These are phyloP conservation scores for Biston betularia DNA, from an alignment of 2,888 invertebrate species.

Conservation along the genomic window DNA sequence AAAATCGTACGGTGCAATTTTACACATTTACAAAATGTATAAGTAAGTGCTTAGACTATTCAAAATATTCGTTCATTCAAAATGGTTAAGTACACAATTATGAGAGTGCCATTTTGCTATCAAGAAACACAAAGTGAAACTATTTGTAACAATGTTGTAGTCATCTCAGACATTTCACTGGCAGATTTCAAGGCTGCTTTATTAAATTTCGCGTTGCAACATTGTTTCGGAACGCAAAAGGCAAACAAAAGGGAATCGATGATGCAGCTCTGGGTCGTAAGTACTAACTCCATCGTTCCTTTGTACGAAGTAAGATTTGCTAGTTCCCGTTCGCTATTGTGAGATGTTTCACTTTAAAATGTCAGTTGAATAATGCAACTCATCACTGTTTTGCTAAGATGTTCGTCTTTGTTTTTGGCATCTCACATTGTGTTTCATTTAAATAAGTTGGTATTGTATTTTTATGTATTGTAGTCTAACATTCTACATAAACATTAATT, in stretches of 20 bases:
- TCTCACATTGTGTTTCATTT: too few species aligned
- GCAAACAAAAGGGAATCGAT: conserved; percentile 50
- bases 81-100: neutral
- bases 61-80: too few species aligned
- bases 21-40: too few species aligned
- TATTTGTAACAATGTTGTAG: conserved; percentile 23
- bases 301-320: conserved; percentile 46
- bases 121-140: conserved; percentile 20
- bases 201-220: conserved; percentile 26
- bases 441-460: too few species aligned
- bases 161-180: conserved; percentile 26
- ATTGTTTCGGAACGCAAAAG: conserved; percentile 29
- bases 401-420: too few species aligned
- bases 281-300: conserved; percentile 48
- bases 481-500: too few species aligned
- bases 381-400: neutral
- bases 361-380: conserved; percentile 10
- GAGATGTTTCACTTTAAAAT: conserved; percentile 16
- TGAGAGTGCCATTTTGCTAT: neutral
- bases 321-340: conserved; percentile 15
- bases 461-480: too few species aligned
- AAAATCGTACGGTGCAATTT: too few species aligned
- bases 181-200: conserved; percentile 23
- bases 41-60: too few species aligned
- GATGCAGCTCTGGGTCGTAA: conserved; percentile 41